Percentiles rank a stretch among this genome's conserved stretches.
Conservation (phyloP, 2,888 invertebrate species). For the Diarsia rubi region DNA sequence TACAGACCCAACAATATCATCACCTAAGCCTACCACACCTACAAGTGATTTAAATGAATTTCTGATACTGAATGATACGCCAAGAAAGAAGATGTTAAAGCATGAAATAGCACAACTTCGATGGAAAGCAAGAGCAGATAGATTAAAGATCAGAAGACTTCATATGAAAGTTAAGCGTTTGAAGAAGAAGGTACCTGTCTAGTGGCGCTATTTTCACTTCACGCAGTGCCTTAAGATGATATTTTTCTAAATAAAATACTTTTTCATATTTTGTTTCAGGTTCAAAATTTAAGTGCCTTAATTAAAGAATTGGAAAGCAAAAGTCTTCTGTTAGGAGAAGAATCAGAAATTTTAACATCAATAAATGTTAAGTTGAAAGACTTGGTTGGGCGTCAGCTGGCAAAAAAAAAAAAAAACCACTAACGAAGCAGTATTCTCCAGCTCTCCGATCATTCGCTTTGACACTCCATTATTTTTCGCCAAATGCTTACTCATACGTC, state of each 20-base stretch:
- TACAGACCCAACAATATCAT: no score
- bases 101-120: no score
- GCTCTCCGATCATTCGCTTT: background rate
- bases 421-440: background rate
- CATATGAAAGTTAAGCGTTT: no score
- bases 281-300: background rate
- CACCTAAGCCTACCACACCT: no score
- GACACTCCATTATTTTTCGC: background rate
- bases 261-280: constrained; percentile 3
- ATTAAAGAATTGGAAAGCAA: constrained; percentile 1
- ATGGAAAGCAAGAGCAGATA: no score
- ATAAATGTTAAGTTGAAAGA: background rate
- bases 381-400: background rate
- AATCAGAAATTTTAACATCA: background rate
- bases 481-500: background rate
- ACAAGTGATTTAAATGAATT: no score
- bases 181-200: no score
- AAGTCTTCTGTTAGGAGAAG: background rate
- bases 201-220: no score
- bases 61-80: no score
- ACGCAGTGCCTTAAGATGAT: background rate
- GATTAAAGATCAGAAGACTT: no score
- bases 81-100: no score
- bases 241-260: background rate
- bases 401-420: background rate